A percentile compares a stretch with the other conserved stretches of the same genome.
phyloP scores from a whole-genome alignment of 1,140 invertebrate species.

The Parapsyche elsis region DNA sequence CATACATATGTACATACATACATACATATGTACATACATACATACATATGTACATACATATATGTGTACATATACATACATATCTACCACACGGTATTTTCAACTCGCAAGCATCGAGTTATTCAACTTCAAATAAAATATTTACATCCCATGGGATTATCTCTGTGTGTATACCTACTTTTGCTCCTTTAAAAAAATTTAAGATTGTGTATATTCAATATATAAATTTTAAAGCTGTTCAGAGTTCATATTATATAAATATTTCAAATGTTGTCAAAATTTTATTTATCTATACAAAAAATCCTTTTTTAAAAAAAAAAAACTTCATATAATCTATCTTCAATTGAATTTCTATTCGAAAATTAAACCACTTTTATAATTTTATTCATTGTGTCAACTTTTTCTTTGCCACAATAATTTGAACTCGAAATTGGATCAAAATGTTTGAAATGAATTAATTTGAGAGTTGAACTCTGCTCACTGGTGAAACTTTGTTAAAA shows the following conservation, averaged over 20 bases:
- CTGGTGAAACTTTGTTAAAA: neutral
- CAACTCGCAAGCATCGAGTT: neutral
- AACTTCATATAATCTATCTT: too few species aligned
- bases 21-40: too few species aligned
- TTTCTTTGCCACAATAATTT: neutral
- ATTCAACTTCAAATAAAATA: constrained; percentile 5
- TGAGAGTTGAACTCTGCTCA: neutral
- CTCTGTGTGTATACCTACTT: neutral
- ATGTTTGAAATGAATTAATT: constrained; percentile 12
- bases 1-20: neutral
- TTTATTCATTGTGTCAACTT: neutral
- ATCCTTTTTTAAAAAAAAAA: too few species aligned
- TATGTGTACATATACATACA: too few species aligned
- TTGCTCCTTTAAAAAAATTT: too few species aligned
- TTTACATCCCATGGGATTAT: neutral
- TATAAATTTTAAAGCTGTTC: too few species aligned
- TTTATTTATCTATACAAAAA: too few species aligned
- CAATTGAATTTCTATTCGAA: neutral
- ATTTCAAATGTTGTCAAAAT: too few species aligned
- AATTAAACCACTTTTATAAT: neutral
- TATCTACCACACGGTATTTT: neutral
- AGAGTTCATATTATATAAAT: too few species aligned
- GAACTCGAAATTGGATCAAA: neutral
- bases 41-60: too few species aligned
- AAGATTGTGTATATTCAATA: too few species aligned